Conservation (phyloP, 2,888 invertebrate genomes). For the Frankliniella intonsa region DNA sequence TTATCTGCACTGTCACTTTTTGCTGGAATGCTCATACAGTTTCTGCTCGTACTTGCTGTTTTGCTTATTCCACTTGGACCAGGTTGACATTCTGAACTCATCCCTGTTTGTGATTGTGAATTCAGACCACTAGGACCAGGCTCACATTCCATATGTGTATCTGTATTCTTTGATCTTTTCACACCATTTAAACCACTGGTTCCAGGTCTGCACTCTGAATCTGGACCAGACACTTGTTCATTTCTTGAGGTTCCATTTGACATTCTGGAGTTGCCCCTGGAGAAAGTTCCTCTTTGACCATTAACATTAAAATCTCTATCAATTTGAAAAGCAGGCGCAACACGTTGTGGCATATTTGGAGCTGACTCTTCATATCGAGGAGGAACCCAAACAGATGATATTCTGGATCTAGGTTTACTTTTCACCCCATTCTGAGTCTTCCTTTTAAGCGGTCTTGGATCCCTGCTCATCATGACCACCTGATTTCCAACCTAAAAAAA, state of each 20-base stretch:
- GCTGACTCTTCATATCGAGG: conserved; percentile 45
- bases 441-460: conserved; percentile 53
- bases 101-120: neutral
- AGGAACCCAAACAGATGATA: conserved; percentile 51
- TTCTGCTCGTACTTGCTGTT: neutral
- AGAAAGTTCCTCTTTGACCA: conserved; percentile 59
- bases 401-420: conserved; percentile 41
- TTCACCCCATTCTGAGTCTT: conserved; percentile 55
- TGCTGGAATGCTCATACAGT: neutral
- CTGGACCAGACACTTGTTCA: neutral
- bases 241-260: conserved; percentile 27
- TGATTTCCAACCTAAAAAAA: conserved; percentile 61
- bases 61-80: neutral
- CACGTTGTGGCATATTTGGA: neutral
- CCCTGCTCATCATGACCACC: conserved; percentile 67
- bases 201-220: neutral
- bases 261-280: neutral
- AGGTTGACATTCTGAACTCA: neutral
- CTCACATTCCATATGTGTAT: neutral
- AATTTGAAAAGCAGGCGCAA: conserved; percentile 39
- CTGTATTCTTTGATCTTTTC: neutral
- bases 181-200: neutral
- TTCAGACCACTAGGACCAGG: neutral
- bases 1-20: neutral
- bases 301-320: conserved; percentile 71